Evolutionary conservation across 2,113 vertebrate species (phyloP).

Genomic region (Passerina amoena): DNA sequence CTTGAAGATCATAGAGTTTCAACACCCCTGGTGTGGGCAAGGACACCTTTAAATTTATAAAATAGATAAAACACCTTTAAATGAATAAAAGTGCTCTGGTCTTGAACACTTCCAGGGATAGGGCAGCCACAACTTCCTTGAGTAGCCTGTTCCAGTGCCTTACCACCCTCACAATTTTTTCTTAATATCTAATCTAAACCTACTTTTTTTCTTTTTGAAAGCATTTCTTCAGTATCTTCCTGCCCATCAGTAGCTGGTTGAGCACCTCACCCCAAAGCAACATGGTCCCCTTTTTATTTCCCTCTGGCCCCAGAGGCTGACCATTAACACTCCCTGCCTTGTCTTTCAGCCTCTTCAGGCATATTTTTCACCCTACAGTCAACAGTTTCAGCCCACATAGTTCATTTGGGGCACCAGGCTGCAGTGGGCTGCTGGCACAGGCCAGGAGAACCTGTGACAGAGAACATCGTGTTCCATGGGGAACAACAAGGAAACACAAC

Average conservation of each 20-base stretch:
- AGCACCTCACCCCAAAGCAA: not conserved
- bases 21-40: rapidly evolving
- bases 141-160: not conserved
- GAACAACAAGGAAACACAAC: not conserved
- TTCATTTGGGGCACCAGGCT: not conserved
- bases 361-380: not conserved
- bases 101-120: not conserved
- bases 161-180: not conserved
- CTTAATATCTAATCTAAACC: not conserved
- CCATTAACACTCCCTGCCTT: not conserved
- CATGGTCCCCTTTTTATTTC: not conserved
- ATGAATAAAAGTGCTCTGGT: not conserved
- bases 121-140: not conserved
- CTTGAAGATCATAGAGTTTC: not conserved
- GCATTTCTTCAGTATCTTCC: not conserved
- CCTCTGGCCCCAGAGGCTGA: not conserved
- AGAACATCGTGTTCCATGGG: not conserved
- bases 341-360: not conserved
- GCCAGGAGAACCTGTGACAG: not conserved
- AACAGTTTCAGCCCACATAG: not conserved
- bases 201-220: not conserved
- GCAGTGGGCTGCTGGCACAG: not conserved
- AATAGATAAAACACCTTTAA: not conserved
- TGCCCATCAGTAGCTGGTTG: not conserved
- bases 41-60: too few species aligned